Base-by-base conservation (phyloP, 2,797 vertebrate species). In the Lemur catta region DNA sequence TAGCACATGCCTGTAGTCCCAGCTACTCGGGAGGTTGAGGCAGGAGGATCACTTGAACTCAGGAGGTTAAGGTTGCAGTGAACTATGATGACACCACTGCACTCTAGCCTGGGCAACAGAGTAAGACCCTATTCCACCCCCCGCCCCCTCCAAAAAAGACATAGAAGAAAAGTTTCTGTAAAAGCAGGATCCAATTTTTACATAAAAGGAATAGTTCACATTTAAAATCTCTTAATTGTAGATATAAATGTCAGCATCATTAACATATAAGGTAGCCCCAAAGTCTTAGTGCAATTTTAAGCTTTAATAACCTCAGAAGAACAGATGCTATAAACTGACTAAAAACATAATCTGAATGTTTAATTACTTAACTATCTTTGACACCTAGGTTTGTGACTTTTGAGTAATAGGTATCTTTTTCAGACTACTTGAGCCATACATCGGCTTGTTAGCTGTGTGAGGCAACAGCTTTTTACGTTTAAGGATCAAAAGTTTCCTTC, bases 211-310 rank as follows among this genome's bases (percentile, higher is more conserved):
- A 35, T 55, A 96, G 91, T 43, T 93, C 33, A 52, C 48, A 88
- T 61, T 86, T 71, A 65, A 75, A 95, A 94, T 88, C 3, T 93
- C 84, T 96, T 91, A 69, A 26, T 10, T 72, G 4, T 22, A 84
- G 11, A 76, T 35, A 76, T 22, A 90, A 94, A 65, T 95, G 57
- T 94, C 52, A 94, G 82, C 63, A 91, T 76, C 80, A 78, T 76
- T 93, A 88, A 38, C 63, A 92, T 80, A 74, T 41, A 78, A 57
- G 55, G 67, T 84, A 1, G 48, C n/a, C 81, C 76, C 38, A 72
- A 92, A 86, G 59, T 95, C 87, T 97, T 76, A 72, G 17, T 50
- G 15, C 11, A 84, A 85, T 69, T 75, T 72, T 87, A 89, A 95
- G 75, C 65, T 93, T 94, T 94, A 86, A 89, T 76, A 93, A 59